Conservation (phyloP, 2,113 vertebrate species). For the Tapirus terrestris region DNA sequence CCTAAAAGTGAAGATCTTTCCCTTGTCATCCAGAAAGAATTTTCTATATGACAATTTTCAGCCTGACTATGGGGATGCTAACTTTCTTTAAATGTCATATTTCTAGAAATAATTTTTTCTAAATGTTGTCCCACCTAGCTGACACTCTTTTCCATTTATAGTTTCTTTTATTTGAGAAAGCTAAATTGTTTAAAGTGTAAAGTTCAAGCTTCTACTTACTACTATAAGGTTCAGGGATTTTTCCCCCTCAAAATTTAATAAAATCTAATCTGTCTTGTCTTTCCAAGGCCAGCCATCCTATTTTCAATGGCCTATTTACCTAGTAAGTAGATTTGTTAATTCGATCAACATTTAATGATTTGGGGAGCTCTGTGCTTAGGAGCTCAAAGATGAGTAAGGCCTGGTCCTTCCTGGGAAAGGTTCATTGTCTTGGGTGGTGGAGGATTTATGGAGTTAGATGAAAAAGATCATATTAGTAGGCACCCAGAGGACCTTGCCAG, state of each 20-base stretch:
- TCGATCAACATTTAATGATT: background rate
- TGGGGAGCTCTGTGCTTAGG: background rate
- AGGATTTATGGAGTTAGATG: background rate
- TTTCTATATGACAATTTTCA: slow-evolving; percentile 17
- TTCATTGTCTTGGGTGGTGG: background rate
- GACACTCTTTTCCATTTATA: background rate
- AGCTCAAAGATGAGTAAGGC: background rate
- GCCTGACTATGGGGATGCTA: background rate
- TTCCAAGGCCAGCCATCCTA: background rate
- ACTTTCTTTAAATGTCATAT: slow-evolving; percentile 36
- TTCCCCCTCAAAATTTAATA: background rate
- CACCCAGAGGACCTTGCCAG: background rate
- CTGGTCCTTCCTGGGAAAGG: background rate
- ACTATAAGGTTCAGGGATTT: background rate
- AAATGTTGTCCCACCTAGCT: background rate
- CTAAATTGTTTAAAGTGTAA: background rate
- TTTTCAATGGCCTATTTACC: background rate
- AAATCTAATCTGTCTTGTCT: background rate
- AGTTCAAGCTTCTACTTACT: background rate
- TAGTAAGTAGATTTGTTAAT: background rate
- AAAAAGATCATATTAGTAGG: background rate
- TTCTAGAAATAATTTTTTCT: slow-evolving; percentile 4
- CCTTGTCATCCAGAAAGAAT: background rate
- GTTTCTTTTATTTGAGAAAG: slow-evolving; percentile 10
- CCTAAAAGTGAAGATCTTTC: background rate